These are phyloP conservation scores for Biston stratarius DNA, from an alignment of 2,888 invertebrate genomes.

Conservation along the genomic window DNA sequence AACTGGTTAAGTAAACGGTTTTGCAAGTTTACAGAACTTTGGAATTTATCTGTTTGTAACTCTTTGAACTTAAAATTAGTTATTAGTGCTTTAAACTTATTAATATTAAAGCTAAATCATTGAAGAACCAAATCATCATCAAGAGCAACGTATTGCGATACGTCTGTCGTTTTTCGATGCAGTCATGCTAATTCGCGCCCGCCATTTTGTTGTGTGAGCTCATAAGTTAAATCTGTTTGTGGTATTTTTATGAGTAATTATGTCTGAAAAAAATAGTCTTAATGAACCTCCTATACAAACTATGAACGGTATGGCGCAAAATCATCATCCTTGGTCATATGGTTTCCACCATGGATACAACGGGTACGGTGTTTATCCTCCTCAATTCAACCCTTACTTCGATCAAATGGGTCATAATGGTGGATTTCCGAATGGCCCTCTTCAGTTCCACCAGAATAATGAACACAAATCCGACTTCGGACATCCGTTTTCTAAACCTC, in stretches of 20 bases:
- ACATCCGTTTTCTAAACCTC: slow-evolving; percentile 71
- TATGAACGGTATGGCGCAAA: slow-evolving; percentile 75
- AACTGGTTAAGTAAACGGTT: too few species aligned
- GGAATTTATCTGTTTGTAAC: too few species aligned
- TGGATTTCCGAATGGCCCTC: slow-evolving; percentile 61
- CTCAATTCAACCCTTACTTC: slow-evolving; percentile 82
- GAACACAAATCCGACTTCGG: slow-evolving; percentile 62
- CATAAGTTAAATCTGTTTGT: slow-evolving; percentile 27
- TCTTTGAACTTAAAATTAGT: too few species aligned
- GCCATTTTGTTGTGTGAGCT: slow-evolving; percentile 62
- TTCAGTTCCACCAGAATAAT: slow-evolving; percentile 71
- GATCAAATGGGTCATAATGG: slow-evolving; percentile 73
- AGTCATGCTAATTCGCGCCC: slow-evolving; percentile 28
- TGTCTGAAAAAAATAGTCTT: slow-evolving; percentile 71
- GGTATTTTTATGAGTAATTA: slow-evolving; percentile 43
- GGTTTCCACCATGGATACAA: slow-evolving; percentile 74
- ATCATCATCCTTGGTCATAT: slow-evolving; percentile 80
- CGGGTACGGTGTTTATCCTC: slow-evolving; percentile 79
- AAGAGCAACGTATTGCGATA: not conserved
- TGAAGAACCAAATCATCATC: not conserved
- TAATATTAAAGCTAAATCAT: not conserved
- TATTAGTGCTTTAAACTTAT: too few species aligned
- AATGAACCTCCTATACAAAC: slow-evolving; percentile 82
- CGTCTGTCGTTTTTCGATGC: not conserved
- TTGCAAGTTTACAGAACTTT: too few species aligned